These are phyloP conservation scores for Vidua macroura DNA, from an alignment of 2,113 vertebrate species.

Conservation along the genomic window DNA sequence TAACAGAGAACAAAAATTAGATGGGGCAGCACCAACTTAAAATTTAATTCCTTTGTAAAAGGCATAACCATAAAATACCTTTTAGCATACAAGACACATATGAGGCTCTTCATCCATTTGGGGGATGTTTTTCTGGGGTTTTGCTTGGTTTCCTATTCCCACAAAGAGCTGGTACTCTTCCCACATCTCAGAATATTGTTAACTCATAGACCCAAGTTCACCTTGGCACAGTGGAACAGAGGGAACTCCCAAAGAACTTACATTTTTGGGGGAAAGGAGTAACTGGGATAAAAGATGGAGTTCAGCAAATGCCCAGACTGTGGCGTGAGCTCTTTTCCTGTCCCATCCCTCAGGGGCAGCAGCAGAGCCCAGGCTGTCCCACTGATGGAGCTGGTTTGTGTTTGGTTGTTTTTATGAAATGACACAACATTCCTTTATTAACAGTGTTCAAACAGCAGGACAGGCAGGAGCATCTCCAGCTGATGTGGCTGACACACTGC, in stretches of 20 bases:
- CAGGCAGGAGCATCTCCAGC: not conserved
- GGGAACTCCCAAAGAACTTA: not conserved
- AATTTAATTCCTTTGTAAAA: not conserved
- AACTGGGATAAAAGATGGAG: not conserved
- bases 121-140: not conserved
- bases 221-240: not conserved
- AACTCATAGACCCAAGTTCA: not conserved
- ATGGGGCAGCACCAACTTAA: not conserved
- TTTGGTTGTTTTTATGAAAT: not conserved
- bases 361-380: not conserved
- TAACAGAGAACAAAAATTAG: not conserved
- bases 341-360: not conserved
- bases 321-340: not conserved
- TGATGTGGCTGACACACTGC: rapidly evolving
- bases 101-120: not conserved
- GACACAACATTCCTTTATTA: not conserved
- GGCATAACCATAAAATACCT: not conserved
- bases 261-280: not conserved
- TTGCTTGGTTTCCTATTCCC: not conserved
- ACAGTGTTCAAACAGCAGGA: not conserved
- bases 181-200: not conserved
- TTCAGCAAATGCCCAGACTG: not conserved
- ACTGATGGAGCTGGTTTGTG: not conserved
- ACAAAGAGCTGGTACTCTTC: not conserved
- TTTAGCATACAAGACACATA: rapidly evolving